Evolutionary conservation across 2,113 vertebrate genomes (phyloP), one percentile per base, ranked within the genome.

Genomic region (Varanus salvator): DNA sequence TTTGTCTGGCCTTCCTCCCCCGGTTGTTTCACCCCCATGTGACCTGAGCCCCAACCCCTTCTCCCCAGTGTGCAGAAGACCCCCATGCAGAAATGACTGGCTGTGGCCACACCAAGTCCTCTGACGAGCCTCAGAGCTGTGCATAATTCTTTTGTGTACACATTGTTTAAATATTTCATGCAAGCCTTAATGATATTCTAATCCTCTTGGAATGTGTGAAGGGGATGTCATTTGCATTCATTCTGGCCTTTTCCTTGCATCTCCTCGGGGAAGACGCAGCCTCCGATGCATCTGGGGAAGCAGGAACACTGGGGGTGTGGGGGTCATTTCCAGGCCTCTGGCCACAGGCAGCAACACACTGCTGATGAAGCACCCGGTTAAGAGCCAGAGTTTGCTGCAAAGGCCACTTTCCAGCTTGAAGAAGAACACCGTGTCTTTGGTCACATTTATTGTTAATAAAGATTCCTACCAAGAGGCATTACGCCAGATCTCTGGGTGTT

Each of bases 131-230:
- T 91, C 90, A 91, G 94, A 93, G 91, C 74, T 86, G 90, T 48
- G 23, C 78, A 84, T 92, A 91, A 93, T 95, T 94, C 93, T 92
- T 96, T 94, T 92, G 91, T 86, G 86, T 90, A 90, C 87, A 93
- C 92, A 95, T 92, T 94, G 94, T 94, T 95, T 95, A 93, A 96
- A 95, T 95, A 93, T 95, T 95, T 96, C 92, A 95, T 94, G 90
- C 90, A 54, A 38, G 82, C 90, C 94, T 92, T 94, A 95, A 96
- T 89, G 90, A 89, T 90, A 92, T 93, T 91, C 92, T 93, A 95
- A 95, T 94, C 95, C 95, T 93, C 93, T 89, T 86, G 89, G 89
- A 93, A 93, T 85, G 84, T 72, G 84, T 64, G 52, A 90, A 93
- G 93, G 93, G 92, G 94, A 90, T 90, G 82, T 92, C 86, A 93